Evolutionary conservation across 2,797 vertebrate genomes (phyloP).

Genomic region (Acanthiza pusilla): DNA sequence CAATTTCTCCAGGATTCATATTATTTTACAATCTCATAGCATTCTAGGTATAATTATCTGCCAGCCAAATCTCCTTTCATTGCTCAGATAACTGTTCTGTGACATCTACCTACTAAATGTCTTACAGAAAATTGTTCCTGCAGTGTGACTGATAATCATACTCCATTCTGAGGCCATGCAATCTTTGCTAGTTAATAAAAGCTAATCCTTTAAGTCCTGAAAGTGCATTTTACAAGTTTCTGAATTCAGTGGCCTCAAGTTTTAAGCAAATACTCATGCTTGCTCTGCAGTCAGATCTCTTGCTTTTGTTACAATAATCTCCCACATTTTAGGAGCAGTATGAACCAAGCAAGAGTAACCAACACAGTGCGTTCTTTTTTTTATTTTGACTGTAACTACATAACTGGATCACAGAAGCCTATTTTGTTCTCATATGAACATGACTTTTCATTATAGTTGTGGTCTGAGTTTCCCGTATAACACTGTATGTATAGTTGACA

Average conservation of each 20-base stretch:
- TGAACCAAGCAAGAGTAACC: background rate
- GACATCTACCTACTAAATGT: background rate
- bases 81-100: background rate
- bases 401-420: background rate
- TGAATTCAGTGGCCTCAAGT: background rate
- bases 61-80: background rate
- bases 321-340: background rate
- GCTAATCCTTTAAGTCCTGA: background rate
- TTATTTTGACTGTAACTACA: background rate
- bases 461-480: background rate
- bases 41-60: background rate
- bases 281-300: background rate
- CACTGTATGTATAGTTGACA: background rate
- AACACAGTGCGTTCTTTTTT: accelerated
- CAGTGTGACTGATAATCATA: background rate
- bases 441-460: background rate
- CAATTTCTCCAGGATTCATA: background rate
- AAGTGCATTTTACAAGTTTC: background rate
- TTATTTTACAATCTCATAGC: background rate
- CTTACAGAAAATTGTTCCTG: background rate
- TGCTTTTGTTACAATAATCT: background rate
- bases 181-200: background rate
- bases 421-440: background rate
- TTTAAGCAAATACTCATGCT: background rate
- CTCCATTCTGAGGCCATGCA: background rate